phyloP scores from a whole-genome alignment of 2,113 vertebrate species.

The Ancistrus triradiatus region DNA sequence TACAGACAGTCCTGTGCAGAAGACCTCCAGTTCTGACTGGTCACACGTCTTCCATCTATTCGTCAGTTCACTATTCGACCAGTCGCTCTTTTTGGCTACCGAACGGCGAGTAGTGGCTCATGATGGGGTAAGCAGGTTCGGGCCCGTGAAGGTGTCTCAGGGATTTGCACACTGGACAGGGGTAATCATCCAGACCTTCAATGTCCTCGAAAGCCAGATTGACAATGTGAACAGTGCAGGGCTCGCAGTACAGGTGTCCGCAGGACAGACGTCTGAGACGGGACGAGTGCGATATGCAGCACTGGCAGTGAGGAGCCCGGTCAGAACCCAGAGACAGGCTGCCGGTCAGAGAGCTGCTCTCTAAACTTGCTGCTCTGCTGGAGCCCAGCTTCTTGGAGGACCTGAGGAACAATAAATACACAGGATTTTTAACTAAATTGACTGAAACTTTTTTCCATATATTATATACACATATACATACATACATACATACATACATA shows the following conservation, averaged over 20 bases:
- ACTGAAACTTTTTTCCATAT: not conserved
- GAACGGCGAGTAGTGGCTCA: constrained; percentile 43
- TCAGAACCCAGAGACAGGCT: constrained; percentile 67
- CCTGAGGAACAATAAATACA: constrained; percentile 44
- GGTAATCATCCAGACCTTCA: constrained; percentile 71
- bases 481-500: not conserved
- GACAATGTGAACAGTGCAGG: constrained; percentile 71
- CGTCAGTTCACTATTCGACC: constrained; percentile 53
- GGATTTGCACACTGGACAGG: constrained; percentile 73
- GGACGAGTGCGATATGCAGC: constrained; percentile 64
- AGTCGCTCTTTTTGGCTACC: constrained; percentile 46
- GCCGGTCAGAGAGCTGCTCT: constrained; percentile 68
- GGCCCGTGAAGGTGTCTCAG: constrained; percentile 56
- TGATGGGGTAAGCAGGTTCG: constrained; percentile 22
- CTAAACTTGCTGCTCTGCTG: constrained; percentile 59
- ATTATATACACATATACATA: too few species aligned
- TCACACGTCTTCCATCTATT: too few species aligned
- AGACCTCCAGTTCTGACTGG: too few species aligned
- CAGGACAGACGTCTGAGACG: constrained; percentile 70
- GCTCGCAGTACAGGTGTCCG: constrained; percentile 68
- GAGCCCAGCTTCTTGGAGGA: constrained; percentile 58
- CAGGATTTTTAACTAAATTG: too few species aligned
- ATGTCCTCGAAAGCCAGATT: constrained; percentile 75
- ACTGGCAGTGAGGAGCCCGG: constrained; percentile 67
- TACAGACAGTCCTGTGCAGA: too few species aligned